Percentiles rank a stretch among this genome's conserved stretches.
phyloP scores from a whole-genome alignment of 2,113 vertebrate genomes.

The Amphiprion percula region DNA sequence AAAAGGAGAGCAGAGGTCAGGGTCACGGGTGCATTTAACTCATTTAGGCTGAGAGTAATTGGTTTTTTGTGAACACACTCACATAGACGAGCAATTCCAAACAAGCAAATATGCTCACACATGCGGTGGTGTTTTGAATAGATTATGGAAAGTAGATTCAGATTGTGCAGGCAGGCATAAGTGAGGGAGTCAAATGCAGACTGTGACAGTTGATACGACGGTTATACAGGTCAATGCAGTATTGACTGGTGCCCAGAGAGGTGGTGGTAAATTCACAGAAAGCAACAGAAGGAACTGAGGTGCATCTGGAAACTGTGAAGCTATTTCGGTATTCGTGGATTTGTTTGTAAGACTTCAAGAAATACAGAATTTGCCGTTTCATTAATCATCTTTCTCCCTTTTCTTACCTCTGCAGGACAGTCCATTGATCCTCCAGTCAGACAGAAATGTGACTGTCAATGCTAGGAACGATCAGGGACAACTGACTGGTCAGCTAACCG shows the following conservation, averaged over 20 bases:
- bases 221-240: slow-evolving; percentile 49
- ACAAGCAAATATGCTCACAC: slow-evolving; percentile 22
- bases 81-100: slow-evolving; percentile 30
- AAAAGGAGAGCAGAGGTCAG: slow-evolving; percentile 46
- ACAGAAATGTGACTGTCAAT: slow-evolving; percentile 98
- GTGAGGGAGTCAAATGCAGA: slow-evolving; percentile 26
- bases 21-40: slow-evolving; percentile 54
- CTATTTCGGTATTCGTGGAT: background rate
- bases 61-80: slow-evolving; percentile 17
- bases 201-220: slow-evolving; percentile 27
- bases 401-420: slow-evolving; percentile 89
- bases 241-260: slow-evolving; percentile 28
- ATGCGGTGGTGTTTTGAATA: slow-evolving; percentile 51
- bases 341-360: background rate
- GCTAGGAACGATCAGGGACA: slow-evolving; percentile 96
- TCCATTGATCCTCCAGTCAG: slow-evolving; percentile 95
- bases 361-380: background rate
- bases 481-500: slow-evolving; percentile 96
- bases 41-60: slow-evolving; percentile 49
- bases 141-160: slow-evolving; percentile 54
- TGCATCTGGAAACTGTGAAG: background rate
- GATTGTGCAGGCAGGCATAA: slow-evolving; percentile 8
- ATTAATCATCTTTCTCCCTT: slow-evolving; percentile 70
- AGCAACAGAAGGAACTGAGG: background rate
- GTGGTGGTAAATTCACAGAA: background rate